These are phyloP conservation scores for Platysternon megacephalum DNA, from an alignment of 2,113 vertebrate genomes.

Conservation along the genomic window DNA sequence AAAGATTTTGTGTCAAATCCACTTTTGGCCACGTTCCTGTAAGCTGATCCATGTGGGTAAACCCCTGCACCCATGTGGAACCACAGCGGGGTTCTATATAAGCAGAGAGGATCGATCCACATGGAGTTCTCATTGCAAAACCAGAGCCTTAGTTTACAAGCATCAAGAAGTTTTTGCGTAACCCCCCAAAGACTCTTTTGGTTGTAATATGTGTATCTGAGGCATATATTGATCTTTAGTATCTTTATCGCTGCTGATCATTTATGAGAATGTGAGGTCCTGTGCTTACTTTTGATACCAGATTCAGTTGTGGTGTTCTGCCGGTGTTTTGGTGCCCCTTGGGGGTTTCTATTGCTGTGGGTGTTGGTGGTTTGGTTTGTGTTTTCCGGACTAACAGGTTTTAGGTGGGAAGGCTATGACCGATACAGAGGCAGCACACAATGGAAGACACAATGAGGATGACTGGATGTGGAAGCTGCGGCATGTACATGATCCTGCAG, in stretches of 20 bases:
- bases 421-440: too few relatives aligned
- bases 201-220: background rate
- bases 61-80: background rate
- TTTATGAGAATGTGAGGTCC: background rate
- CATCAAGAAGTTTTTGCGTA: background rate
- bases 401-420: too few relatives aligned
- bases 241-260: background rate
- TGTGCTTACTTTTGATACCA: background rate
- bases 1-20: background rate
- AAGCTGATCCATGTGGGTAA: background rate
- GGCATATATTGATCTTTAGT: background rate
- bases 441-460: too few relatives aligned
- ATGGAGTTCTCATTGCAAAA: background rate
- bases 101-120: background rate
- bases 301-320: too few relatives aligned
- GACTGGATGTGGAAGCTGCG: too few relatives aligned
- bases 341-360: too few relatives aligned
- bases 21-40: background rate
- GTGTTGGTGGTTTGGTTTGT: too few relatives aligned
- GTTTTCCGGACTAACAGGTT: too few relatives aligned
- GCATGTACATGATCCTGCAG: too few relatives aligned
- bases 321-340: too few relatives aligned
- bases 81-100: background rate
- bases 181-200: background rate
- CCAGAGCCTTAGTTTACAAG: background rate